A percentile compares a stretch with the other conserved stretches of the same genome.
Conservation (phyloP, 1,140 invertebrate species). For the Euura lappo region DNA sequence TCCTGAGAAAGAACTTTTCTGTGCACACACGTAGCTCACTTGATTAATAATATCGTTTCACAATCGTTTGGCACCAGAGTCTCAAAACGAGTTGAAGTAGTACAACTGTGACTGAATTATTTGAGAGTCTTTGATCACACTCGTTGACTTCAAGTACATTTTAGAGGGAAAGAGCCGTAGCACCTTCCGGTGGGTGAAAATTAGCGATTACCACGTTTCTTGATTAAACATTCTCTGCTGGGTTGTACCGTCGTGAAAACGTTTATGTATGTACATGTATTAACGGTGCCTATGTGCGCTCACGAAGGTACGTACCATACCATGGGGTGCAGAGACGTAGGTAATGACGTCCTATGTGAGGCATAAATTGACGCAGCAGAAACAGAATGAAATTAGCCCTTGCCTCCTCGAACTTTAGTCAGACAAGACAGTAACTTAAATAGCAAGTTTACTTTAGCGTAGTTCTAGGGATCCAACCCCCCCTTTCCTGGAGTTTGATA, state of each 20-base stretch:
- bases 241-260: too few species aligned
- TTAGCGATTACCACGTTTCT: neutral
- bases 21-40: too few species aligned
- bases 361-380: constrained; percentile 2
- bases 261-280: neutral
- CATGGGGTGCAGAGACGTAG: neutral
- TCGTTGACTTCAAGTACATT: too few species aligned
- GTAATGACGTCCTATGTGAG: neutral
- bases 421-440: neutral
- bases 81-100: too few species aligned
- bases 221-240: neutral
- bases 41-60: too few species aligned
- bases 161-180: too few species aligned
- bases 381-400: constrained; percentile 2
- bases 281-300: neutral
- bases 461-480: neutral
- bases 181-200: neutral
- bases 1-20: too few species aligned
- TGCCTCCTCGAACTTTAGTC: neutral
- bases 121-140: too few species aligned
- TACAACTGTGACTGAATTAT: too few species aligned
- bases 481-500: too few species aligned
- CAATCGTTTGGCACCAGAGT: too few species aligned
- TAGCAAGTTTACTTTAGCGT: neutral
- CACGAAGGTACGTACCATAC: neutral